A percentile compares a stretch with the other conserved stretches of the same genome.
phyloP scores from a whole-genome alignment of 1,140 invertebrate genomes.

The Pogonognathellus flavescens region DNA sequence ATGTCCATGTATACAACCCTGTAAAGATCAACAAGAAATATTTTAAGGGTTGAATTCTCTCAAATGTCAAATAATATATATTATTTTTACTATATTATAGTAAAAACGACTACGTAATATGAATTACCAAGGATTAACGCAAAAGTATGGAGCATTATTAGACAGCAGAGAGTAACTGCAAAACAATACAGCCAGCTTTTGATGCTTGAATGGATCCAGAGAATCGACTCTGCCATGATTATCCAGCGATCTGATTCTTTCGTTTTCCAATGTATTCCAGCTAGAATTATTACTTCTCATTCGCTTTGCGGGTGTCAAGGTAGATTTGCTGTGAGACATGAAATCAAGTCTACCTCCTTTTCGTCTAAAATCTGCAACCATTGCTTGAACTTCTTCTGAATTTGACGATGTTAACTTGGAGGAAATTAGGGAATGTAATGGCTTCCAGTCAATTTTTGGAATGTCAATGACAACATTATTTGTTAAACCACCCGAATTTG shows the following conservation, averaged over 20 bases:
- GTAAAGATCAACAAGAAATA: not conserved
- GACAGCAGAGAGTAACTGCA: slow-evolving; percentile 90
- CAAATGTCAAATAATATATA: too few species aligned
- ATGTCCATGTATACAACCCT: slow-evolving; percentile 94
- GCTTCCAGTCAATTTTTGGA: slow-evolving; percentile 58
- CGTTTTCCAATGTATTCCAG: slow-evolving; percentile 62
- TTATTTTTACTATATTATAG: too few species aligned
- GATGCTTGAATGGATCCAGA: slow-evolving; percentile 88
- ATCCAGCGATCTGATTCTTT: slow-evolving; percentile 20
- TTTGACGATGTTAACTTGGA: slow-evolving; percentile 78
- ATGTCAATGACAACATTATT: not conserved
- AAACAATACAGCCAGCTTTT: slow-evolving; percentile 89
- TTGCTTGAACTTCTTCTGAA: slow-evolving; percentile 76
- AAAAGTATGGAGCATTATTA: slow-evolving; percentile 86
- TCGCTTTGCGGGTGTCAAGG: slow-evolving; percentile 54
- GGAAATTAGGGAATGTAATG: slow-evolving; percentile 81
- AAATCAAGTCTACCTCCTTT: slow-evolving; percentile 79
- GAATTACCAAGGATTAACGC: slow-evolving; percentile 86
- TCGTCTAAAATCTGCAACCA: slow-evolving; percentile 88
- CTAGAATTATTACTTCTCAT: slow-evolving; percentile 54
- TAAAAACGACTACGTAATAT: too few species aligned
- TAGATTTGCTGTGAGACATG: slow-evolving; percentile 22
- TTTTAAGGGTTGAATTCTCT: too few species aligned
- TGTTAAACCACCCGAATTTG: not conserved
- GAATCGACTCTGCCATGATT: slow-evolving; percentile 77